Conservation (phyloP, 2,113 vertebrate genomes). For the Macrotis lagotis region DNA sequence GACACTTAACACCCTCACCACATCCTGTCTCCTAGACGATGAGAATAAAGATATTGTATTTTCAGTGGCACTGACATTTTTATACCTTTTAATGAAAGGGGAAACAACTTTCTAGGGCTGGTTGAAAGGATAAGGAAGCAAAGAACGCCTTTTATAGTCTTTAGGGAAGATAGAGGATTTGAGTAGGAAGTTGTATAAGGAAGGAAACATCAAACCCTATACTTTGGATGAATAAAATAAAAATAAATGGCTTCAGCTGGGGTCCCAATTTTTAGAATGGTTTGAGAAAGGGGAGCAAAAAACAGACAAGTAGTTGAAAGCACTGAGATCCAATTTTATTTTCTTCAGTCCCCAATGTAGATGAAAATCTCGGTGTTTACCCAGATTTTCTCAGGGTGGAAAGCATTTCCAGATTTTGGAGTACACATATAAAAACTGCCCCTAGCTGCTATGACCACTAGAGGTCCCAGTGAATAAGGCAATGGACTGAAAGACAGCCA, state of each 20-base stretch:
- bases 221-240: conserved; percentile 56
- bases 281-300: background rate
- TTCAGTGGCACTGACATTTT: conserved; percentile 83
- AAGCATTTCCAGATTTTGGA: background rate
- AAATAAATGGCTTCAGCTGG: background rate
- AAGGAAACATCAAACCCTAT: conserved; percentile 61
- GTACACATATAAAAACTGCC: background rate
- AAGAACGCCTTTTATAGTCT: conserved; percentile 18
- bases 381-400: conserved; percentile 25
- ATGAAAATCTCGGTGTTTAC: conserved; percentile 13
- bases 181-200: conserved; percentile 67
- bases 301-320: conserved; percentile 8
- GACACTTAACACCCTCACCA: conserved; percentile 88
- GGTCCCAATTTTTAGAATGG: background rate
- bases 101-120: conserved; percentile 52
- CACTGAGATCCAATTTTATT: conserved; percentile 4
- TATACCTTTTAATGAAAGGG: conserved; percentile 83
- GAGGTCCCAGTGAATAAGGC: background rate
- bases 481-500: background rate
- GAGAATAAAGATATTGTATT: conserved; percentile 82
- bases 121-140: conserved; percentile 64
- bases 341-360: conserved; percentile 8
- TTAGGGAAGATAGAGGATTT: conserved; percentile 52
- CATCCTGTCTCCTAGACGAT: conserved; percentile 87
- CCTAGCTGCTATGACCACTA: background rate